These are phyloP conservation scores for Petrocephalus microphthalmus DNA, from an alignment of 2,113 vertebrate species.

Conservation along the genomic window DNA sequence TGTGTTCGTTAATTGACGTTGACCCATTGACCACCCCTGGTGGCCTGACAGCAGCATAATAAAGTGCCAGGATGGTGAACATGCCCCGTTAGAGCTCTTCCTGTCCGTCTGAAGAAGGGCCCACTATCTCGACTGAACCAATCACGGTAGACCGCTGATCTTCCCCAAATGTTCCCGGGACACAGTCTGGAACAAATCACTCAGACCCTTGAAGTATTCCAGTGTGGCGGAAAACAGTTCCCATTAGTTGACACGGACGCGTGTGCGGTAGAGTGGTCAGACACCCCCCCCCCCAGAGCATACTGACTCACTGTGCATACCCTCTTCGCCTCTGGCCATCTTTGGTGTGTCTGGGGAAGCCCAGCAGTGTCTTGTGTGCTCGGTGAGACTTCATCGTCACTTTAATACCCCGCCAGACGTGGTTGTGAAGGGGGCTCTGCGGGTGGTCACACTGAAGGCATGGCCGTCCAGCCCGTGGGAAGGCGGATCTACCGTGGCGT, in stretches of 20 bases:
- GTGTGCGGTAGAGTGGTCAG: constrained; percentile 43
- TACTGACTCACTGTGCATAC: background rate
- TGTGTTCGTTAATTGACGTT: background rate
- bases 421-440: background rate
- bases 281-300: background rate
- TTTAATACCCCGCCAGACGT: background rate
- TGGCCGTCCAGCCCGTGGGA: background rate
- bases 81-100: background rate
- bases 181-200: constrained; percentile 7
- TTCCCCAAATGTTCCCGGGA: background rate
- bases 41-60: too few relatives aligned
- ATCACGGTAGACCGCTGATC: background rate
- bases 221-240: constrained; percentile 21
- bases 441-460: background rate
- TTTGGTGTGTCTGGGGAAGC: constrained; percentile 21
- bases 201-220: constrained; percentile 15
- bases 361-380: background rate
- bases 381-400: background rate
- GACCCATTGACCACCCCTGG: background rate
- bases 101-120: background rate
- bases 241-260: constrained; percentile 40
- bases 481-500: background rate
- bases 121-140: background rate
- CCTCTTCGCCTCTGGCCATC: background rate
- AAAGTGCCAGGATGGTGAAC: background rate